Percentiles rank a stretch among this genome's conserved stretches.
These are phyloP conservation scores for Drosophila elegans DNA, from an alignment of 1,140 invertebrate genomes.

Conservation along the genomic window DNA sequence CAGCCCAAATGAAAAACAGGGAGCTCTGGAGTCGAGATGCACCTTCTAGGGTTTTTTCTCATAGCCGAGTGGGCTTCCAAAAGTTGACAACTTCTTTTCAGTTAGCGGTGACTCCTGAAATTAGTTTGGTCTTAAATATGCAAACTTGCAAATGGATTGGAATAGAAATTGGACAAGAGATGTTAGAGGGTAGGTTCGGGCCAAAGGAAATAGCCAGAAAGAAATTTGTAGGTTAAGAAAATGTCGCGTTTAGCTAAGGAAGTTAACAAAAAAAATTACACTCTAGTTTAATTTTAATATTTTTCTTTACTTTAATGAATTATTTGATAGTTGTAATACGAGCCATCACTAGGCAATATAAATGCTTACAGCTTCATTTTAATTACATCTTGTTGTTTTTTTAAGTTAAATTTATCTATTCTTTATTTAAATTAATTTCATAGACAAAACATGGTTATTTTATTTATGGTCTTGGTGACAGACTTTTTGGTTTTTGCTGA, in stretches of 20 bases:
- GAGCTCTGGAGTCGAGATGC: neutral
- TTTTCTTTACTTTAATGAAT: neutral
- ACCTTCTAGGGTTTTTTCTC: conserved; percentile 4
- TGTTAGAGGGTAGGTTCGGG: neutral
- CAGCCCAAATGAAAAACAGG: neutral
- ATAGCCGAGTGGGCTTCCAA: conserved; percentile 25
- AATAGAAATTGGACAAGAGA: conserved; percentile 30
- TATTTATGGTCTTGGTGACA: too few relatives aligned
- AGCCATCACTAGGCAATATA: too few relatives aligned
- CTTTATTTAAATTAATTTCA: too few relatives aligned
- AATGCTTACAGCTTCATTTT: too few relatives aligned
- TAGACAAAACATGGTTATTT: too few relatives aligned
- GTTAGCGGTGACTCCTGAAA: conserved; percentile 34
- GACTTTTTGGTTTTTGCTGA: too few relatives aligned
- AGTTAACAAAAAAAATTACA: neutral
- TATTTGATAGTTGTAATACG: too few relatives aligned
- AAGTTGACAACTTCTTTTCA: conserved; percentile 42
- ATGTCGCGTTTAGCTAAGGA: neutral
- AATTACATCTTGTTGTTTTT: too few relatives aligned
- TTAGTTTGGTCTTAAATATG: conserved; percentile 44
- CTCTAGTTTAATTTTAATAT: neutral
- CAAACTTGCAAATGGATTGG: conserved; percentile 43
- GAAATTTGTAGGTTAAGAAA: conserved; percentile 5
- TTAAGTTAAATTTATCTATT: too few relatives aligned
- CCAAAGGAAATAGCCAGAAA: conserved; percentile 13